A percentile compares a stretch with the other conserved stretches of the same genome.
phyloP scores from a whole-genome alignment of 1,140 invertebrate species.

The Frieseomelitta varia region DNA sequence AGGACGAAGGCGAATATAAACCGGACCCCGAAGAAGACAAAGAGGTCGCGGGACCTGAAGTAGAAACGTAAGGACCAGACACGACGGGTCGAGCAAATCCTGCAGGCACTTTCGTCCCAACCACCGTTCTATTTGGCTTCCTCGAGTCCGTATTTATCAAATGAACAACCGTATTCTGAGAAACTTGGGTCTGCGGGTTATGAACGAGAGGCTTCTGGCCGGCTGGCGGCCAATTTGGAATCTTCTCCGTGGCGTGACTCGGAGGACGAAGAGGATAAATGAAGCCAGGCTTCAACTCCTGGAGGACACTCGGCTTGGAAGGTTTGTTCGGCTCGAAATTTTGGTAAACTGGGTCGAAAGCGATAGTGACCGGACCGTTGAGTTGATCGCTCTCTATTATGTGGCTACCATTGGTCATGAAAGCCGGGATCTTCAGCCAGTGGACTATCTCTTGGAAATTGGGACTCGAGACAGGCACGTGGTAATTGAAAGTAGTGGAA shows the following conservation, averaged over 20 bases:
- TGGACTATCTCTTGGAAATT: slow-evolving; percentile 67
- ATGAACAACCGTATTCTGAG: slow-evolving; percentile 77
- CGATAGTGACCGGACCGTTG: slow-evolving; percentile 43
- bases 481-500: slow-evolving; percentile 20
- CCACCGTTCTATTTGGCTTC: slow-evolving; percentile 66
- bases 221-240: neutral
- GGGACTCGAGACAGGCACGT: slow-evolving; percentile 43
- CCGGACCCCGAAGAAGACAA: neutral
- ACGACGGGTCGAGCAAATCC: neutral
- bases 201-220: neutral
- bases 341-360: slow-evolving; percentile 62
- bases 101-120: slow-evolving; percentile 48
- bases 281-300: neutral
- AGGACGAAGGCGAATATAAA: neutral
- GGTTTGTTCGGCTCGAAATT: slow-evolving; percentile 68
- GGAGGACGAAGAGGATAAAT: neutral
- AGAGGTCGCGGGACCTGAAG: too few relatives aligned
- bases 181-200: slow-evolving; percentile 68
- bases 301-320: neutral
- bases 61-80: too few relatives aligned
- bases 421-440: slow-evolving; percentile 73
- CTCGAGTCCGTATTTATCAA: slow-evolving; percentile 71
- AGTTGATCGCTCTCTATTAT: slow-evolving; percentile 27
- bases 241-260: neutral
- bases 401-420: slow-evolving; percentile 57